Percentiles rank a stretch among this genome's conserved stretches.
Evolutionary conservation across 1,140 invertebrate species (phyloP).

Genomic region (Platyscapa corneri): DNA sequence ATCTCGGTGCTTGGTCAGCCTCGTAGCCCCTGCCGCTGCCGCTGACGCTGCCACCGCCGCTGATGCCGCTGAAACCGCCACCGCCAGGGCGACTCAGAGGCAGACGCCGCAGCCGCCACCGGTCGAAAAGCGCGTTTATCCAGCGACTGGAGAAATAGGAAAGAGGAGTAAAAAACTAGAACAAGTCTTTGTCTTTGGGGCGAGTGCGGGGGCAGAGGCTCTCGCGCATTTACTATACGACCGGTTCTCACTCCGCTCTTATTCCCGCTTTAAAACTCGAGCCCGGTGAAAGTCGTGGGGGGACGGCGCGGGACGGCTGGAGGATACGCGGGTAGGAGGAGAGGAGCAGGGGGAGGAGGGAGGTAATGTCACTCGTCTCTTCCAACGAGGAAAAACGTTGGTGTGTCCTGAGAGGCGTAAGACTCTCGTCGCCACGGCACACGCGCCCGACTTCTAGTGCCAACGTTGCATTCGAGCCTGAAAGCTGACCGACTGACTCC

Average conservation of each 20-base stretch:
- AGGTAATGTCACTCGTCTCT: constrained; percentile 6
- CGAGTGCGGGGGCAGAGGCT: not conserved
- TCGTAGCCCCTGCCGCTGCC: not conserved
- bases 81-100: too few species aligned
- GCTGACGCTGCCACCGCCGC: too few species aligned
- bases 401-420: not conserved
- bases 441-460: constrained; percentile 71
- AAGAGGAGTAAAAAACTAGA: not conserved
- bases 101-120: too few species aligned
- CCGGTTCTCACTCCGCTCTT: constrained; percentile 1
- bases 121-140: too few species aligned
- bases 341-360: too few species aligned
- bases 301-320: too few species aligned
- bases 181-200: not conserved
- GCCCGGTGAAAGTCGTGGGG: constrained; percentile 10
- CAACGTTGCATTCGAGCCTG: constrained; percentile 68
- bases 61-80: too few species aligned
- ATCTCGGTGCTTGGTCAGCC: too few species aligned
- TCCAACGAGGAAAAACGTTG: not conserved
- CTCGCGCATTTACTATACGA: constrained; percentile 19
- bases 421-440: not conserved
- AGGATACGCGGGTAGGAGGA: too few species aligned
- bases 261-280: not conserved
- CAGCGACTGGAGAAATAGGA: not conserved
- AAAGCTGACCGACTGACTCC: constrained; percentile 67